Evolutionary conservation across 2,888 invertebrate genomes (phyloP).

Genomic region (Ormyrus rosae): DNA sequence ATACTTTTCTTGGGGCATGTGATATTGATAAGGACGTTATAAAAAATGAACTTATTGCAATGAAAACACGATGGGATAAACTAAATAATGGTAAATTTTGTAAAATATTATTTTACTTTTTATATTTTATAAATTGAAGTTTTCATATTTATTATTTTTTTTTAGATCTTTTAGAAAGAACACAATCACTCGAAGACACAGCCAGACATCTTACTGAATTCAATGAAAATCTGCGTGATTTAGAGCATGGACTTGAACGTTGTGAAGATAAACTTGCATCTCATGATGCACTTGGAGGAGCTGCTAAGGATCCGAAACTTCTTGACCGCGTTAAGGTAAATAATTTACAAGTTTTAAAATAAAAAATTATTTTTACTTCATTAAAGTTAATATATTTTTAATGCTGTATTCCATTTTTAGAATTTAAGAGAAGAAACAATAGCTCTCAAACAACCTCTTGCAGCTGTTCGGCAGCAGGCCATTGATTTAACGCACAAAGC

Average conservation of each 20-base stretch:
- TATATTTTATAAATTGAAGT: neutral
- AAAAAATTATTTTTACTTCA: neutral
- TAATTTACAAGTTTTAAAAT: neutral
- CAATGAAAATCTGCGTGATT: slow-evolving; percentile 88
- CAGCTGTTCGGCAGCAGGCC: slow-evolving; percentile 81
- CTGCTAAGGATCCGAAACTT: slow-evolving; percentile 89
- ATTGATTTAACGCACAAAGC: slow-evolving; percentile 88
- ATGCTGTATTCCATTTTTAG: slow-evolving; percentile 60
- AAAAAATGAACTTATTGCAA: slow-evolving; percentile 86
- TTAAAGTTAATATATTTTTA: neutral
- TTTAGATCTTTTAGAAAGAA: slow-evolving; percentile 83
- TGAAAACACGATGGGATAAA: slow-evolving; percentile 93
- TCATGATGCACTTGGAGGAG: slow-evolving; percentile 84
- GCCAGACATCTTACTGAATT: slow-evolving; percentile 89
- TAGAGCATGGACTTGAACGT: slow-evolving; percentile 90
- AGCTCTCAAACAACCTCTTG: slow-evolving; percentile 85
- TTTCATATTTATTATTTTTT: slow-evolving; percentile 15
- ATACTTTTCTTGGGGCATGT: slow-evolving; percentile 90
- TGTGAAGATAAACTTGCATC: slow-evolving; percentile 91
- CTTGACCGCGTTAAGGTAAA: slow-evolving; percentile 87
- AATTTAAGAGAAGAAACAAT: slow-evolving; percentile 88
- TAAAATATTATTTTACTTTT: slow-evolving; percentile 2
- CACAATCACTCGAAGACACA: slow-evolving; percentile 89
- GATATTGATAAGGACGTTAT: slow-evolving; percentile 95
- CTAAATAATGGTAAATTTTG: slow-evolving; percentile 85